Base-by-base conservation (phyloP, 2,888 invertebrate genomes). In the Ypsolopha sequella region DNA sequence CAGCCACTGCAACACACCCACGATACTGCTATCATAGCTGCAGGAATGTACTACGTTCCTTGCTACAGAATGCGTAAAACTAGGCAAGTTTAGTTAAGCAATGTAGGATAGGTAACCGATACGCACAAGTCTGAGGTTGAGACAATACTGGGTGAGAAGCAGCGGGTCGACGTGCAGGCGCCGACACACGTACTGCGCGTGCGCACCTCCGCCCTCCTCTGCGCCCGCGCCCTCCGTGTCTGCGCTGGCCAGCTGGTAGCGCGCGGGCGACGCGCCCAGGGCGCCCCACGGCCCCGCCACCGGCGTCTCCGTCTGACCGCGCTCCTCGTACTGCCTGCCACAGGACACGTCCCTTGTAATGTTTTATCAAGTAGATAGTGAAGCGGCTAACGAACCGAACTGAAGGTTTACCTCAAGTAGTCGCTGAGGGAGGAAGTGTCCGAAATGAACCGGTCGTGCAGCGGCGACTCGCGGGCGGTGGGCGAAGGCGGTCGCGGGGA, bases 131-230 rank as follows among this genome's bases (percentile, higher is more conserved):
- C 94, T 80, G 57, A 95, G 77, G 81, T 94, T 94, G 56, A 92
- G 92, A 59, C 92, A 92, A 91, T 93, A 95, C 70, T 92, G 91
- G 53, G 92, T 93, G 51, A 95, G 87, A 59, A 89, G 89, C 53
- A 87, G 89, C 24, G 91, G 90, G 69, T 91, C 90, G 6, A 93
- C 84, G 65, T 89, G 88, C 56, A 92, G 87, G 48, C 89, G 88
- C 54, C 89, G 85, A 91, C 91, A 92, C 52, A 89, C 80, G 61
- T 80, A 80, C 54, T 79, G 73, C 13, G 77, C 74, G 50, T 79
- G 73, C 13, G 77, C 74, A 50, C 85, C 81, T 13, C 72, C 73
- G 50, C 76, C 71, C 6, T 82, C 79, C n/a, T 77, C 79, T 52
- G 66, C 74, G 52, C 73, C 78, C 60, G 50, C 51, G 57, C 55